Conservation (phyloP, 2,888 invertebrate genomes). For the Euplexia lucipara region DNA sequence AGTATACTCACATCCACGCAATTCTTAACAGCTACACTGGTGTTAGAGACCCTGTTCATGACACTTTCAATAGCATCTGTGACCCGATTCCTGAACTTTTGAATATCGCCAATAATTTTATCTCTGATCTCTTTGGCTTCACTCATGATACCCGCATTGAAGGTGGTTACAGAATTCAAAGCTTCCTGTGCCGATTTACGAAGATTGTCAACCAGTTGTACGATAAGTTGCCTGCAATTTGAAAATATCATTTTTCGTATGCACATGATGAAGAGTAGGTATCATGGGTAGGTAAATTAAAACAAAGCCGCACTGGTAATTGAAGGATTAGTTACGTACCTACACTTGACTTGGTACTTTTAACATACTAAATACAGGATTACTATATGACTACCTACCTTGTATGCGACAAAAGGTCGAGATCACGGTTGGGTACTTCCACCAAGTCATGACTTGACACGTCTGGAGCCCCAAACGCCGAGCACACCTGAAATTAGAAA, state of each 20-base stretch:
- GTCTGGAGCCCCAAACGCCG: constrained; percentile 68
- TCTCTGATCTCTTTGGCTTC: constrained; percentile 70
- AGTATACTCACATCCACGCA: constrained; percentile 80
- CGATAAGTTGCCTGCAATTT: constrained; percentile 74
- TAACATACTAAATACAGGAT: too few species aligned
- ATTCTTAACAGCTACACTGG: constrained; percentile 71
- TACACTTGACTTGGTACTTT: too few species aligned
- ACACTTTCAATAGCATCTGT: constrained; percentile 72
- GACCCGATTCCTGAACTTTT: constrained; percentile 73
- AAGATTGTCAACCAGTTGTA: constrained; percentile 75
- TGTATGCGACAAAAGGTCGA: constrained; percentile 64
- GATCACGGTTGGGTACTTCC: constrained; percentile 65
- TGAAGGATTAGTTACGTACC: too few species aligned
- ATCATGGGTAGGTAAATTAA: too few species aligned
- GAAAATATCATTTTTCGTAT: neutral
- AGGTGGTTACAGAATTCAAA: constrained; percentile 71
- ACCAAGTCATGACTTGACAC: constrained; percentile 59
- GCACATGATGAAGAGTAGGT: too few species aligned
- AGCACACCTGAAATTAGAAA: constrained; percentile 64
- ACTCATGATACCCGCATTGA: constrained; percentile 73
- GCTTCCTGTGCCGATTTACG: constrained; percentile 76
- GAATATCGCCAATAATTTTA: constrained; percentile 71
- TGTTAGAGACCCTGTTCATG: constrained; percentile 71
- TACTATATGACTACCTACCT: constrained; percentile 36
- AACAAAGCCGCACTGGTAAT: too few species aligned